A percentile compares a stretch with the other conserved stretches of the same genome.
Evolutionary conservation across 1,140 invertebrate genomes (phyloP).

Genomic region (Sarcophaga bullata): DNA sequence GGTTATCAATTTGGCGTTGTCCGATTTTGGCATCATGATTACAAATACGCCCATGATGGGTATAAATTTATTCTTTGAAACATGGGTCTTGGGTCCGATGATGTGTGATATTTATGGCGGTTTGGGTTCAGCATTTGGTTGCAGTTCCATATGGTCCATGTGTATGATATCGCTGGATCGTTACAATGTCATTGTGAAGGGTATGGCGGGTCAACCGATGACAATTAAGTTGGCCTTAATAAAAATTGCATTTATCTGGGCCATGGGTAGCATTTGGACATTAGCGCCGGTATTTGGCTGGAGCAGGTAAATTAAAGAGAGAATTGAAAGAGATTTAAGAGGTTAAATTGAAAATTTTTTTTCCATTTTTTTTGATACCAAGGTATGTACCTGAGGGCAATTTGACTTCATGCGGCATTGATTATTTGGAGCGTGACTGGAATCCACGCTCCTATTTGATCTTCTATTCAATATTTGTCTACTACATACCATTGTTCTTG

Average conservation of each 20-base stretch:
- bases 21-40: slow-evolving; percentile 87
- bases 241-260: slow-evolving; percentile 77
- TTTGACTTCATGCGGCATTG: slow-evolving; percentile 86
- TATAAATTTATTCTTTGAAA: slow-evolving; percentile 87
- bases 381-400: slow-evolving; percentile 90
- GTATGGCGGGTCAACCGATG: slow-evolving; percentile 74
- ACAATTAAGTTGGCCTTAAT: slow-evolving; percentile 75
- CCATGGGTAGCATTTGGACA: slow-evolving; percentile 75
- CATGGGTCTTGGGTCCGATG: slow-evolving; percentile 84
- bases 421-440: slow-evolving; percentile 79
- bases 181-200: slow-evolving; percentile 88
- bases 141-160: slow-evolving; percentile 87
- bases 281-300: slow-evolving; percentile 76
- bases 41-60: slow-evolving; percentile 85
- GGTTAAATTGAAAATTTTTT: neutral
- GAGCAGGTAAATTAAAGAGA: slow-evolving; percentile 68
- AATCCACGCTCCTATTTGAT: slow-evolving; percentile 76
- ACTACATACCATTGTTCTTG: slow-evolving; percentile 75
- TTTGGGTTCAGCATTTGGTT: slow-evolving; percentile 82
- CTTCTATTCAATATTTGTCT: slow-evolving; percentile 77
- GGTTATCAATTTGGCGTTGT: slow-evolving; percentile 72
- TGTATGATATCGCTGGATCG: slow-evolving; percentile 86
- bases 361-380: neutral
- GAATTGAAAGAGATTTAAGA: neutral
- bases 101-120: slow-evolving; percentile 86